Conservation (phyloP, 2,113 vertebrate genomes). For the Ovis aries region ARS-UI_Ramb_v3.0 NC_056073.1:47842501-47843000, state of each 20-base stretch:
- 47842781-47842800: not conserved
- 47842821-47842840: not conserved
- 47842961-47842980: not conserved
- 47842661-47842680: not conserved
- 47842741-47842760: not conserved
- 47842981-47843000: not conserved
- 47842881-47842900: not conserved
- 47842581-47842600: not conserved
- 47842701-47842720: not conserved
- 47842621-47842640: not conserved
- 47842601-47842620: not conserved
- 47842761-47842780: not conserved
- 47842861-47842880: not conserved
- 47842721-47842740: not conserved
- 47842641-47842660: not conserved
- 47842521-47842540: not conserved
- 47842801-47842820: not conserved
- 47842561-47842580: not conserved
- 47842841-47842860: not conserved
- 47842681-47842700: not conserved
- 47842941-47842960: not conserved
- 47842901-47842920: not conserved
- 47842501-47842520: not conserved
- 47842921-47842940: not conserved
- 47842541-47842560: not conserved